phyloP scores from a whole-genome alignment of 2,113 vertebrate species.

The Platichthys stellatus region DNA sequence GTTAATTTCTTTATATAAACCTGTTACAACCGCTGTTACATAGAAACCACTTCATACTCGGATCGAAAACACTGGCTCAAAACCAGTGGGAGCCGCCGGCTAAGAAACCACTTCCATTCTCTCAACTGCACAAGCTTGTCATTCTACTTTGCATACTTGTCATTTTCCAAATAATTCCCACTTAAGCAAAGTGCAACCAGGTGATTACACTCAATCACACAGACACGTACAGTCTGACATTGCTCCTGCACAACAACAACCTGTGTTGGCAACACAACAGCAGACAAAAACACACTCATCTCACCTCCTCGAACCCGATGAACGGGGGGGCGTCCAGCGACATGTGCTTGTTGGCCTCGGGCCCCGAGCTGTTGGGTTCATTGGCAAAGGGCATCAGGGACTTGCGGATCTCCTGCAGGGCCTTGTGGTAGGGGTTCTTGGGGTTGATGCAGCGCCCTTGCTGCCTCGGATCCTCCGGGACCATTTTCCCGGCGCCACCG shows the following conservation, averaged over 20 bases:
- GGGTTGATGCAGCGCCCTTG: slow-evolving; percentile 87
- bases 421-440: slow-evolving; percentile 92
- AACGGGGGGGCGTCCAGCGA: slow-evolving; percentile 86
- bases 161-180: slow-evolving; percentile 66
- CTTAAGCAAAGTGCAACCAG: slow-evolving; percentile 22
- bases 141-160: slow-evolving; percentile 70
- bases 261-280: neutral
- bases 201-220: slow-evolving; percentile 30
- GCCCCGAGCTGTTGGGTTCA: slow-evolving; percentile 81
- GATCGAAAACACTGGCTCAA: neutral
- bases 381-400: slow-evolving; percentile 94
- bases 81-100: slow-evolving; percentile 28
- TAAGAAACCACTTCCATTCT: slow-evolving; percentile 30
- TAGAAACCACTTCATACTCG: neutral
- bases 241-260: slow-evolving; percentile 10
- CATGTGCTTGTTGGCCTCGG: slow-evolving; percentile 90
- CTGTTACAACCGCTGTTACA: neutral
- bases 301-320: slow-evolving; percentile 95
- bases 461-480: slow-evolving; percentile 88
- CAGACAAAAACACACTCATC: slow-evolving; percentile 19
- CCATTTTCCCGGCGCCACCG: slow-evolving; percentile 81
- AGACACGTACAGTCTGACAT: slow-evolving; percentile 46
- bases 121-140: slow-evolving; percentile 59
- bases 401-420: slow-evolving; percentile 94
- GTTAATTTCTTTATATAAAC: too few species aligned